Evolutionary conservation across 2,113 vertebrate genomes (phyloP), one percentile per base, ranked within the genome.

Genomic region (Ariopsis seemanni): DNA sequence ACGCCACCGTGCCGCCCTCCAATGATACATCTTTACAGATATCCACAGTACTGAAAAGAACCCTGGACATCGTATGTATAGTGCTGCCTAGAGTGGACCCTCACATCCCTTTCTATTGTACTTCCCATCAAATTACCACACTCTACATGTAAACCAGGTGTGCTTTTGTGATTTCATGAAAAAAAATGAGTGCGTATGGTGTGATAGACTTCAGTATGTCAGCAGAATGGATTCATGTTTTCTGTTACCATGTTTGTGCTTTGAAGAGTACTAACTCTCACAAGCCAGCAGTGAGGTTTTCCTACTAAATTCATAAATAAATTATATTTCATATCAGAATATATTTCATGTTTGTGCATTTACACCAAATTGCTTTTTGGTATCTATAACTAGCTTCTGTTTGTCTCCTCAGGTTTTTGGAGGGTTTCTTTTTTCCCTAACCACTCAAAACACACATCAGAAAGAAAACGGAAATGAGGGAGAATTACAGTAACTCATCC

Each of bases 281-380:
- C n/a, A 67, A 9, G 69, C 34, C 71, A 72, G 34, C 71, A 72
- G 8, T 71, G 69, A 34, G 69, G 34, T 72, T 72, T 72, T 72
- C 71, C 30, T 48, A 72, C 71, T 48, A 30, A 71, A 71, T 71
- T 71, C 69, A 71, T 72, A 42, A 72, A 72, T 72, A 72, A 72
- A 72, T 48, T 48, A 42, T 42, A 42, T 48, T 72, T 72, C 34
- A 72, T 72, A 17, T 20, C 71, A 48, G 14, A 20, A 72, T 72
- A 42, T 48, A 42, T 72, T 42, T 72, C 71, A 72, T 10, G 71
- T 72, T 48, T 72, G 7, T 9, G 17, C 7, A 34, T 72, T 72
- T 48, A 20, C 9, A 72, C 15, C 34, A 48, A 72, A 72, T 72
- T 18, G 17, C 2, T 42, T 72, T 48, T 72, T 72, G 30, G 5